phyloP scores from a whole-genome alignment of 2,797 vertebrate species.

The Mormyrops attenuatus region DNA sequence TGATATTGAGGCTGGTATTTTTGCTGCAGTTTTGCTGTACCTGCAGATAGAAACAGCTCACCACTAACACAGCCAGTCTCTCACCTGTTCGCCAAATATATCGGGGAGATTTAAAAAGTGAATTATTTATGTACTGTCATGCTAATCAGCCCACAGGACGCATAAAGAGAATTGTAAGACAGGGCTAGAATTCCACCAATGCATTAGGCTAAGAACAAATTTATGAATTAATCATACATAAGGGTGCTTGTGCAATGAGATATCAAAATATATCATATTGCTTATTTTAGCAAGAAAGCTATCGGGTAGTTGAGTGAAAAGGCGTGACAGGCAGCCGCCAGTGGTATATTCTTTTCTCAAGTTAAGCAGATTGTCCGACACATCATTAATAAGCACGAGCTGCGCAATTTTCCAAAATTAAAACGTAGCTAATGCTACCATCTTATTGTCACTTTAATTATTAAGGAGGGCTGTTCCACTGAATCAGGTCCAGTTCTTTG shows the following conservation, averaged over 20 bases:
- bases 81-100: background rate
- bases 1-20: background rate
- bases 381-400: background rate
- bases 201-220: background rate
- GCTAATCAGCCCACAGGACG: background rate
- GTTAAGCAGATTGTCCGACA: background rate
- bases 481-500: background rate
- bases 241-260: background rate
- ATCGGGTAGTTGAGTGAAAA: background rate
- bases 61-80: background rate
- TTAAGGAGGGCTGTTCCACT: background rate
- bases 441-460: background rate
- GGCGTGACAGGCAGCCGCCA: background rate
- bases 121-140: conserved; percentile 1
- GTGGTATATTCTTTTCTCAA: background rate
- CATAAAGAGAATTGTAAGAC: background rate
- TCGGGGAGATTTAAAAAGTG: background rate
- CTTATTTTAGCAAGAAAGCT: conserved; percentile 4
- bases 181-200: background rate
- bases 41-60: background rate
- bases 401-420: background rate
- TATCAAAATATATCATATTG: conserved; percentile 12
- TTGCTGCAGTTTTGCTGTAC: background rate
- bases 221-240: conserved; percentile 6
- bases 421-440: background rate